A percentile compares a stretch with the other conserved stretches of the same genome.
Evolutionary conservation across 1,140 invertebrate species (phyloP).

Genomic region (Maniola jurtina): DNA sequence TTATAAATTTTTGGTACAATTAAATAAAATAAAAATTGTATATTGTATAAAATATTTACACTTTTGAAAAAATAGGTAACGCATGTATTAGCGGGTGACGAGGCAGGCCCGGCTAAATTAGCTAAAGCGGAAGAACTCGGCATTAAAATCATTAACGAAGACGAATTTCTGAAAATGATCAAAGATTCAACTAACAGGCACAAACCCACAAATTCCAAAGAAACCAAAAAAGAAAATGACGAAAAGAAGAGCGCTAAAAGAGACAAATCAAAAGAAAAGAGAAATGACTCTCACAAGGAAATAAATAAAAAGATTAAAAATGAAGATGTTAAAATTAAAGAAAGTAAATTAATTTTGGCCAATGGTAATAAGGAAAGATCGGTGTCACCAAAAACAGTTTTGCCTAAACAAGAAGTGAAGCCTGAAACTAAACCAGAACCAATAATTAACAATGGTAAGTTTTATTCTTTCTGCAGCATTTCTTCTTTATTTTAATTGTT

Average conservation of each 20-base stretch:
- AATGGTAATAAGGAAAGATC: constrained; percentile 33
- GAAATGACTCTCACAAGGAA: constrained; percentile 17
- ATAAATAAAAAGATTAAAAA: neutral
- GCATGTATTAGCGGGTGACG: constrained; percentile 91
- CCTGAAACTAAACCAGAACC: constrained; percentile 6
- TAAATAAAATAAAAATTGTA: no score
- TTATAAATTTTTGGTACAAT: no score
- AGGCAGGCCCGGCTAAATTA: constrained; percentile 91
- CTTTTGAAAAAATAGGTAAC: constrained; percentile 79
- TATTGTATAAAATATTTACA: no score
- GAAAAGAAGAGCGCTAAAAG: constrained; percentile 30
- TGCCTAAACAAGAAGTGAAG: constrained; percentile 13
- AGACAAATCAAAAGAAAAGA: constrained; percentile 16
- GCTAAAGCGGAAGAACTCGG: constrained; percentile 86
- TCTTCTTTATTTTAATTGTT: no score
- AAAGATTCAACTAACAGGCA: constrained; percentile 45
- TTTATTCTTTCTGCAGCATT: no score
- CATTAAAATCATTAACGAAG: constrained; percentile 88
- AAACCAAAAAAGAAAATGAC: constrained; percentile 31
- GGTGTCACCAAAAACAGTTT: constrained; percentile 15
- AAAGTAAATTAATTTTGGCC: constrained; percentile 18
- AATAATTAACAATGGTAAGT: neutral
- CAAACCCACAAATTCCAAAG: constrained; percentile 5
- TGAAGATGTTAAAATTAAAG: no score
- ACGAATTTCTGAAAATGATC: constrained; percentile 91